Conservation (phyloP, 2,797 vertebrate genomes). For the Florisuga fusca region DNA sequence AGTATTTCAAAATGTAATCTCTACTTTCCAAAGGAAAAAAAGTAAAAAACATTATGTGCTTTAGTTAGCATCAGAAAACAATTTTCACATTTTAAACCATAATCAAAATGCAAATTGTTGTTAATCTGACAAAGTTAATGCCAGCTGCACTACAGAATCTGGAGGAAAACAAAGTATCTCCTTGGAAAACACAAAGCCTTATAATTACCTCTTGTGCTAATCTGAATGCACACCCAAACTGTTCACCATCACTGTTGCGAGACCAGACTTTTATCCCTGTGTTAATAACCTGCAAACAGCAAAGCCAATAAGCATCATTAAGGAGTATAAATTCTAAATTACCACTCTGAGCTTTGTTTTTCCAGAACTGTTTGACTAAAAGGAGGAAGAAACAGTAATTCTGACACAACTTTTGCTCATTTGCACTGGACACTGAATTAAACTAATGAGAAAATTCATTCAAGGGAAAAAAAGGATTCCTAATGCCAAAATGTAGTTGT, state of each 20-base stretch:
- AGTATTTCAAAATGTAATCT: conserved; percentile 11
- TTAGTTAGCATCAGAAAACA: background rate
- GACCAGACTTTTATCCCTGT: conserved; percentile 97
- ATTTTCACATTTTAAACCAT: background rate
- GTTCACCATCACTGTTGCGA: conserved; percentile 93
- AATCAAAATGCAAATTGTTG: background rate
- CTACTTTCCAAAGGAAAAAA: background rate
- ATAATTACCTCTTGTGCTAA: conserved; percentile 94
- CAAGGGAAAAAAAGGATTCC: background rate
- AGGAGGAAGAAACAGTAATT: background rate
- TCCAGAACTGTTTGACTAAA: background rate
- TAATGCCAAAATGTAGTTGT: accelerated
- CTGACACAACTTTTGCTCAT: background rate
- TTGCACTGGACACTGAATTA: background rate
- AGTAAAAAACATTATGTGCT: background rate
- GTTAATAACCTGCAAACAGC: conserved; percentile 89
- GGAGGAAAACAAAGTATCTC: background rate
- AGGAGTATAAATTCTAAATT: background rate
- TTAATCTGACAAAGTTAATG: background rate
- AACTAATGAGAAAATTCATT: background rate
- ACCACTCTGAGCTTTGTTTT: background rate
- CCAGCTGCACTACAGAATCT: background rate
- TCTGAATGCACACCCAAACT: conserved; percentile 96
- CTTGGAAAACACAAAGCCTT: background rate
- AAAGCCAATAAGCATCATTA: background rate